phyloP scores from a whole-genome alignment of 1,140 invertebrate genomes.

The Cryptotermes secundus region DNA sequence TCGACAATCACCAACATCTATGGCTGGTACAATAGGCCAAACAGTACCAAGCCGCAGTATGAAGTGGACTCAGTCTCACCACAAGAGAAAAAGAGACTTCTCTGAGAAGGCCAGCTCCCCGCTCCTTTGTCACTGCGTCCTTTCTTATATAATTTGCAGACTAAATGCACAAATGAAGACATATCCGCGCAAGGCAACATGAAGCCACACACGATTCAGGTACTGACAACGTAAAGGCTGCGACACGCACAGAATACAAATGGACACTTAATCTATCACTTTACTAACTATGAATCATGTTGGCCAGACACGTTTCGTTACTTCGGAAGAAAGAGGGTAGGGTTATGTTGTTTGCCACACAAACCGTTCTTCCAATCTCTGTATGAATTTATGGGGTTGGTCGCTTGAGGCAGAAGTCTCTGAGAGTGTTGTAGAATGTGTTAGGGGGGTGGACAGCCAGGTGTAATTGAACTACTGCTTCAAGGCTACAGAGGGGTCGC shows the following conservation, averaged over 20 bases:
- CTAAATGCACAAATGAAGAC: too few relatives aligned
- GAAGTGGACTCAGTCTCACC: too few relatives aligned
- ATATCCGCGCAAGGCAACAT: too few relatives aligned
- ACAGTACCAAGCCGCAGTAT: too few relatives aligned
- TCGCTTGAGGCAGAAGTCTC: background rate
- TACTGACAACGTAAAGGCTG: background rate
- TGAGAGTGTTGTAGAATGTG: background rate
- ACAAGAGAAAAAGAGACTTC: too few relatives aligned
- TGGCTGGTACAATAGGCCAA: too few relatives aligned
- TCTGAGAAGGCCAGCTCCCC: too few relatives aligned
- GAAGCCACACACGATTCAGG: too few relatives aligned
- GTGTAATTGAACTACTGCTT: background rate
- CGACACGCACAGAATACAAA: background rate
- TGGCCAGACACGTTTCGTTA: background rate
- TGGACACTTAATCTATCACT: background rate
- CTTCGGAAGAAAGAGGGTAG: background rate
- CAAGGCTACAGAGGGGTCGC: background rate
- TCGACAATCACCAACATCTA: too few relatives aligned
- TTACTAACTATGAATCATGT: background rate
- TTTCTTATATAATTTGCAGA: too few relatives aligned
- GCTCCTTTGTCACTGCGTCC: too few relatives aligned
- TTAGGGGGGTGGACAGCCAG: background rate
- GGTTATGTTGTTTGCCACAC: background rate
- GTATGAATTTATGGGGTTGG: slow-evolving; percentile 15
- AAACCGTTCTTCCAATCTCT: background rate